Base-by-base conservation (phyloP, 2,797 vertebrate genomes). In the Sebastes variabilis region DNA sequence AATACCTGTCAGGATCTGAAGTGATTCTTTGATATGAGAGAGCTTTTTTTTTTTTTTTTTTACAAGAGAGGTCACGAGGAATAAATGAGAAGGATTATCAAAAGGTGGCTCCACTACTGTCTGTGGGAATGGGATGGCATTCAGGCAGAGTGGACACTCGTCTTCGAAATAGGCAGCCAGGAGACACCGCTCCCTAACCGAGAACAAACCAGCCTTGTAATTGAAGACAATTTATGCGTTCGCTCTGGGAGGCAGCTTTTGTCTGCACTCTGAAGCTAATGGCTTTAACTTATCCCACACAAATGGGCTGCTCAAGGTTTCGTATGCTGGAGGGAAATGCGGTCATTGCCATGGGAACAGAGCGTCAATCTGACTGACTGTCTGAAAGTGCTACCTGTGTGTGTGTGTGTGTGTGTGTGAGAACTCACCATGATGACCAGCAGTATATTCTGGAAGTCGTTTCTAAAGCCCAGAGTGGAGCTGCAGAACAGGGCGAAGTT, bases 401-500 rank as follows among this genome's bases (percentile, higher is more conserved):
- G 22, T 34, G 20, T 61, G 42, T 55, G 22, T 34, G 20, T 60
- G 69, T 66, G 54, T 52, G 56, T 70, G 29, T 59, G 24, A 12
- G 29, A 1, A 24, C 97, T 69, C 92, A 99, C 99, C 99, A 99
- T 99, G 94, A 99, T 99, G 86, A 95, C 96, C 87, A 99, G 95
- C 4, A 99, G 96, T 73, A 99, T 96, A 85, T 99, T 99, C 95
- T 99, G 99, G 93, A 99, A 99, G 87, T 99, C 96, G 0, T 98
- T 96, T 65, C 96, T 96, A 92, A 99, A 98, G 76, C 97, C 97
- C 85, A 99, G 89, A 0, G 98, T 98, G 75, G 96, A 98, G 84
- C 96, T 98, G 90, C 98, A 98, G 95, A 99, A 99, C 64, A 99
- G 95, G 14, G 98, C 98, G 0, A 99, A 99, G 95, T 99, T 99